phyloP scores from a whole-genome alignment of 2,888 invertebrate genomes.

The Myopa testacea region DNA sequence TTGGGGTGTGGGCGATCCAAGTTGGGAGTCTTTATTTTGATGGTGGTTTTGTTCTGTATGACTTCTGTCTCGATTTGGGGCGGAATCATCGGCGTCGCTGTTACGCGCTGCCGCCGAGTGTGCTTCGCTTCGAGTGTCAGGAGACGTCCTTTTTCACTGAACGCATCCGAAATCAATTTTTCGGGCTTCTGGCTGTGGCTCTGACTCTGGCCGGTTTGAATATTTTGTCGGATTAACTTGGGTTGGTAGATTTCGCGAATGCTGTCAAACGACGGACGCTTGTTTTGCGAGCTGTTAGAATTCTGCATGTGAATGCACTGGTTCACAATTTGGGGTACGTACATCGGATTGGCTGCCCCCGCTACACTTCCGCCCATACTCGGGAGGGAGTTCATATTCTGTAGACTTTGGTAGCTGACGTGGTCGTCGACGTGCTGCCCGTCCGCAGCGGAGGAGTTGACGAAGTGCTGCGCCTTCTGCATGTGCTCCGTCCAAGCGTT shows the following conservation, averaged over 20 bases:
- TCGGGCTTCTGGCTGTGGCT: slow-evolving; percentile 27
- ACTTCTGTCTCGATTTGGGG: slow-evolving; percentile 52
- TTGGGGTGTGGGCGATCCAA: slow-evolving; percentile 30
- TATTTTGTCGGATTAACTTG: slow-evolving; percentile 69
- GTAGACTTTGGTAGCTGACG: slow-evolving; percentile 51
- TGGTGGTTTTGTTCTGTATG: slow-evolving; percentile 65
- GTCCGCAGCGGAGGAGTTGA: slow-evolving; percentile 44
- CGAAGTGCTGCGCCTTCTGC: slow-evolving; percentile 57
- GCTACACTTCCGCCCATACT: slow-evolving; percentile 34
- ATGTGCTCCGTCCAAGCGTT: slow-evolving; percentile 71
- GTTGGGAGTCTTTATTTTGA: slow-evolving; percentile 56
- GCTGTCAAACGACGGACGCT: slow-evolving; percentile 71
- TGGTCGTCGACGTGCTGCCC: slow-evolving; percentile 28
- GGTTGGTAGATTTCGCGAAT: slow-evolving; percentile 81
- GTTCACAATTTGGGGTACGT: slow-evolving; percentile 39
- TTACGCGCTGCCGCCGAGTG: slow-evolving; percentile 76
- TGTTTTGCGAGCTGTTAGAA: background rate
- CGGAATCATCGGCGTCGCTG: slow-evolving; percentile 70
- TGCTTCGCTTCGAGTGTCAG: slow-evolving; percentile 80
- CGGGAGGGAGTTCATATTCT: slow-evolving; percentile 52
- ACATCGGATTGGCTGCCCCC: background rate
- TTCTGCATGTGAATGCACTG: slow-evolving; percentile 9
- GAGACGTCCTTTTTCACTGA: slow-evolving; percentile 72
- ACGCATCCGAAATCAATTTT: slow-evolving; percentile 41
- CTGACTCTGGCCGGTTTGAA: slow-evolving; percentile 46